These are phyloP conservation scores for Microcebus ravelobensis DNA, from an alignment of 2,113 vertebrate species.

Conservation along the genomic window DNA sequence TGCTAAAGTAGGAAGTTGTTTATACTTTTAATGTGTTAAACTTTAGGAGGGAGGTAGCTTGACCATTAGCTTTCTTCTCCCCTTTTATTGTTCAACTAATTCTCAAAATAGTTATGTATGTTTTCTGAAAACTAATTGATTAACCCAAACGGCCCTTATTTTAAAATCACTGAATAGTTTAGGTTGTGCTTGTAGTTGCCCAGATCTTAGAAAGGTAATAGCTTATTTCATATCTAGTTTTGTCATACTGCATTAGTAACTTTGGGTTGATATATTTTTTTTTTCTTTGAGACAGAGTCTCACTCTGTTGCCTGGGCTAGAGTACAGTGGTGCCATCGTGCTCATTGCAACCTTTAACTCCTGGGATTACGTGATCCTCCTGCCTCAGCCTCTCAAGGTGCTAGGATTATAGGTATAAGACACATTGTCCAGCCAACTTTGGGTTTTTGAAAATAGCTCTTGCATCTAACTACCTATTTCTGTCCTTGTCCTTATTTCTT, in stretches of 20 bases:
- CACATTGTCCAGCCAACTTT: too few relatives aligned
- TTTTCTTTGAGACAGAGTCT: too few relatives aligned
- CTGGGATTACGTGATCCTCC: too few relatives aligned
- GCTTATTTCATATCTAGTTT: not conserved
- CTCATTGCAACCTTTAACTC: too few relatives aligned
- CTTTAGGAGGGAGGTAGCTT: not conserved
- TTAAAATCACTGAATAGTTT: not conserved
- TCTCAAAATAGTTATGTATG: not conserved
- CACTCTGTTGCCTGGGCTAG: too few relatives aligned
- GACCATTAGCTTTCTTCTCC: not conserved
- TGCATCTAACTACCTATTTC: not conserved
- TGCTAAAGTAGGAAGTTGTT: not conserved
- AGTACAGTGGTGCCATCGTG: too few relatives aligned
- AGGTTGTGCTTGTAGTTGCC: not conserved
- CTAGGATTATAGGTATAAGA: too few relatives aligned
- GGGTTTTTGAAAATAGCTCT: not conserved
- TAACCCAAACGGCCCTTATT: not conserved
- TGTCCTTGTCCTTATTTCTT: not conserved
- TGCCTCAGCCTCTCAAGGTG: too few relatives aligned
- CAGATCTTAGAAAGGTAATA: not conserved
- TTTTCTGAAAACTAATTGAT: constrained; percentile 5
- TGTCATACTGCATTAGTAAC: not conserved
- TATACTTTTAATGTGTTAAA: not conserved
- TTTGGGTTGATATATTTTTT: not conserved
- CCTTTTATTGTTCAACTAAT: not conserved